Conservation (phyloP, 1,140 invertebrate genomes). For the Samia ricini region DNA sequence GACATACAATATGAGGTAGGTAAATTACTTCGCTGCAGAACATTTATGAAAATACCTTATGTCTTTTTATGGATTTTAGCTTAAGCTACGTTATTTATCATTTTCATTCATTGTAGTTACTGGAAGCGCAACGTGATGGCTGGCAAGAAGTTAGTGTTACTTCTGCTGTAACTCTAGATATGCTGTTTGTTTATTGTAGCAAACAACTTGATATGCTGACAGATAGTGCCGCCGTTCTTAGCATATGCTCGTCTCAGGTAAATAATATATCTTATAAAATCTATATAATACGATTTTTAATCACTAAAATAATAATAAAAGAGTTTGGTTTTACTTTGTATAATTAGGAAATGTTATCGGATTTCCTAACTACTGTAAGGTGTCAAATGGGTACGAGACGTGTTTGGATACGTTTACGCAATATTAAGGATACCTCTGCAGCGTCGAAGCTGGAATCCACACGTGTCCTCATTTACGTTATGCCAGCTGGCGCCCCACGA, state of each 20-base stretch:
- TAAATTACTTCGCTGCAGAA: background rate
- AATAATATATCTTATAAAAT: background rate
- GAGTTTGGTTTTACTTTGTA: conserved; percentile 8
- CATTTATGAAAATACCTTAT: background rate
- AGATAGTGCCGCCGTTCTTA: conserved; percentile 60
- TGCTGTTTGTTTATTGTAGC: conserved; percentile 62
- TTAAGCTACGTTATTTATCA: background rate
- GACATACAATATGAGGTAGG: conserved; percentile 59
- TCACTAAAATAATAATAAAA: background rate
- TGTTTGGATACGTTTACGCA: conserved; percentile 54
- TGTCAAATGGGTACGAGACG: conserved; percentile 66
- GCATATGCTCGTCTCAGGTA: conserved; percentile 62
- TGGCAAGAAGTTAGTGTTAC: conserved; percentile 66
- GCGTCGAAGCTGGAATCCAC: conserved; percentile 30
- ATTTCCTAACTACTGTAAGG: conserved; percentile 59
- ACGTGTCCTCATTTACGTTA: conserved; percentile 49
- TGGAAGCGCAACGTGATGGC: conserved; percentile 50
- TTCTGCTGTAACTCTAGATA: conserved; percentile 60
- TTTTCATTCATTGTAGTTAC: conserved; percentile 36
- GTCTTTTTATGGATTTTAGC: no score
- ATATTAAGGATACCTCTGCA: conserved; percentile 9
- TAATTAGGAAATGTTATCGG: conserved; percentile 33
- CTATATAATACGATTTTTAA: background rate
- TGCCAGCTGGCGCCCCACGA: conserved; percentile 60
- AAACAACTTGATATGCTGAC: conserved; percentile 58